Conservation (phyloP, 2,113 vertebrate species). For the Leucosticte australis region DNA sequence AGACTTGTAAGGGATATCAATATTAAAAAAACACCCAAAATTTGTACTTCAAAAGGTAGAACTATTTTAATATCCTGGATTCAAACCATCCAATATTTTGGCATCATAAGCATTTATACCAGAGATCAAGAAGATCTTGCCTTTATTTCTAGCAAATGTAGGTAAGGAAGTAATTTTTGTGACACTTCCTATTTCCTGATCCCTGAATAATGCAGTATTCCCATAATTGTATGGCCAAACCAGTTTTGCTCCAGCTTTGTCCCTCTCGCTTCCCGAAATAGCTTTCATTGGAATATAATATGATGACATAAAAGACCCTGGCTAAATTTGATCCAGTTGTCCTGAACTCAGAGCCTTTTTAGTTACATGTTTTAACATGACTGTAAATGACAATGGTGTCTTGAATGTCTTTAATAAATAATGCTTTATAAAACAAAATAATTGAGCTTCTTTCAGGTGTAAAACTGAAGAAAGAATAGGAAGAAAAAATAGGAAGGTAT, state of each 20-base stretch:
- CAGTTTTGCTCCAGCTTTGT: conserved; percentile 21
- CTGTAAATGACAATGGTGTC: not conserved
- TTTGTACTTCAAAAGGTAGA: not conserved
- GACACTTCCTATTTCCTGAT: conserved; percentile 47
- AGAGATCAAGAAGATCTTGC: conserved; percentile 29
- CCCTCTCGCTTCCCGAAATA: conserved; percentile 15
- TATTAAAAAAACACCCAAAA: not conserved
- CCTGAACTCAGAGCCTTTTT: not conserved
- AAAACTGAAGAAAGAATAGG: not conserved
- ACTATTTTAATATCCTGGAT: conserved; percentile 28
- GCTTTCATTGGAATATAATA: not conserved
- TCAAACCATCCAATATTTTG: not conserved
- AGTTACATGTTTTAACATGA: not conserved
- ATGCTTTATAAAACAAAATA: not conserved
- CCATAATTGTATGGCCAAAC: not conserved
- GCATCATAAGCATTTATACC: not conserved
- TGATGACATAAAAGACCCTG: not conserved
- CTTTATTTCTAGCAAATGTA: conserved; percentile 54
- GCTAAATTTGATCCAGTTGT: conserved; percentile 28
- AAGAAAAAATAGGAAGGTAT: not conserved
- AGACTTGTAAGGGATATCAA: not conserved
- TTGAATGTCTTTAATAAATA: not conserved
- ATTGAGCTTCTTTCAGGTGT: not conserved
- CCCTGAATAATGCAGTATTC: conserved; percentile 26
- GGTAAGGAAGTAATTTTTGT: conserved; percentile 62